Conservation (phyloP, 2,113 vertebrate genomes). For the Falcunculus frontatus region DNA sequence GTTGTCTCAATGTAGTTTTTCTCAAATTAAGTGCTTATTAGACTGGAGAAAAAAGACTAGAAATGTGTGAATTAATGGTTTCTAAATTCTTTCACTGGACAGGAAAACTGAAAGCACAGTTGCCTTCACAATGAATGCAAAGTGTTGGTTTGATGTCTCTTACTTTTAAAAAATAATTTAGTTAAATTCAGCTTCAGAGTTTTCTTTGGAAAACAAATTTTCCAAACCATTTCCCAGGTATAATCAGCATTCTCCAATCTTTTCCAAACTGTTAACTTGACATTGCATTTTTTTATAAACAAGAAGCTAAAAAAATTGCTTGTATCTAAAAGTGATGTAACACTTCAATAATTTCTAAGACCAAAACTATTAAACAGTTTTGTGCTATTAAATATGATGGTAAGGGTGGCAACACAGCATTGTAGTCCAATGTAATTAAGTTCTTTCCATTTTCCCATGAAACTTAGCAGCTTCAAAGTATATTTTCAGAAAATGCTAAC, state of each 20-base stretch:
- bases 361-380: not conserved
- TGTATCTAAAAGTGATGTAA: not conserved
- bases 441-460: conserved; percentile 38
- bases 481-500: not conserved
- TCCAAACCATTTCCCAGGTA: not conserved
- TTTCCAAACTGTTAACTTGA: not conserved
- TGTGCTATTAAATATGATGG: not conserved
- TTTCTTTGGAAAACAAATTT: not conserved
- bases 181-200: not conserved
- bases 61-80: not conserved
- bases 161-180: not conserved
- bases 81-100: not conserved
- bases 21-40: not conserved
- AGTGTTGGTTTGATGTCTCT: not conserved
- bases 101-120: not conserved
- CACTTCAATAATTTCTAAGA: not conserved
- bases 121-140: not conserved
- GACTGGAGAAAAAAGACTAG: not conserved
- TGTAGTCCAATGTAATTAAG: conserved; percentile 7
- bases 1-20: not conserved
- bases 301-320: not conserved
- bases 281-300: not conserved
- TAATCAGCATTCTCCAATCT: not conserved
- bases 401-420: not conserved
- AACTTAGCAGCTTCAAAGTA: not conserved